Conservation (phyloP, 2,888 invertebrate species). For the Hydrotaea diabolus region DNA sequence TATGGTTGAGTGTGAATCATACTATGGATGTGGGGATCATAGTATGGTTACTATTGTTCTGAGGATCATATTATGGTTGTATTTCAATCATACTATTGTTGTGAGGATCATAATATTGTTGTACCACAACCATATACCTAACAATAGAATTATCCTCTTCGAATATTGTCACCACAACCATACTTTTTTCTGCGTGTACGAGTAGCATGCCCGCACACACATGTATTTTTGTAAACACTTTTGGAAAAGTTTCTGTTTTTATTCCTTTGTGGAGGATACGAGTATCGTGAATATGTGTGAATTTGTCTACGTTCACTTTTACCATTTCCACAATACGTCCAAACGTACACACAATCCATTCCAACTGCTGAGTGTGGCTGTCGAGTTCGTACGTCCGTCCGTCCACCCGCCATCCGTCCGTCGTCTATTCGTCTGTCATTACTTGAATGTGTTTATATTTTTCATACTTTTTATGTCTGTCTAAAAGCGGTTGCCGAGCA, state of each 20-base stretch:
- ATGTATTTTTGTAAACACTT: not conserved
- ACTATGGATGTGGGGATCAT: too few species aligned
- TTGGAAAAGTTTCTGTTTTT: not conserved
- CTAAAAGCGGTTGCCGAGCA: conserved; percentile 46
- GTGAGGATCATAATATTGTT: too few species aligned
- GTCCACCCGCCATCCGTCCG: not conserved
- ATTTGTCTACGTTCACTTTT: conserved; percentile 17
- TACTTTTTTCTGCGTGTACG: too few species aligned
- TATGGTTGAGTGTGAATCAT: too few species aligned
- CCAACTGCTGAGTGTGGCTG: not conserved
- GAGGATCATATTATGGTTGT: too few species aligned
- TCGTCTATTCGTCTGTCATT: conserved; percentile 44
- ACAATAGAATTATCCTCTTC: too few species aligned
- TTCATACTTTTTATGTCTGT: conserved; percentile 42
- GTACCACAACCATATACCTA: too few species aligned
- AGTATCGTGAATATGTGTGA: not conserved
- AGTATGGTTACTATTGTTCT: too few species aligned
- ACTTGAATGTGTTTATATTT: conserved; percentile 33
- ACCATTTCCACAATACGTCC: not conserved
- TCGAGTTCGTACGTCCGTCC: not conserved
- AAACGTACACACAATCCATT: too few species aligned
- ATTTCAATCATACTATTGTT: too few species aligned
- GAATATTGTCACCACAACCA: too few species aligned
- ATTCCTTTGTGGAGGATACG: not conserved
- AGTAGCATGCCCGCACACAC: not conserved